Base-by-base conservation (phyloP, 64 coral and sea anemone species). In the Catalaphyllia jardinei region DNA sequence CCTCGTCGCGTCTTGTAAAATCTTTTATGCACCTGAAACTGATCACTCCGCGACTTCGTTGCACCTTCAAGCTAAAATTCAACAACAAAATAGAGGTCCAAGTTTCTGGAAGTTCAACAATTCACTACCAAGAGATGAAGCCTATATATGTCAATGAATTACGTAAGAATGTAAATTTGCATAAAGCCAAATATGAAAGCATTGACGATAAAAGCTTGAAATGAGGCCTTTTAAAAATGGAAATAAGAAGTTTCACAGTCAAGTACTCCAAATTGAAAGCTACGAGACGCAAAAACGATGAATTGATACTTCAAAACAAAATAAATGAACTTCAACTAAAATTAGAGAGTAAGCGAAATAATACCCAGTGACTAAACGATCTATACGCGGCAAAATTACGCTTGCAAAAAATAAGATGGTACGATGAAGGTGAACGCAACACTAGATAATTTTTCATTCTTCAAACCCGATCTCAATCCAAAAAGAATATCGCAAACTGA, bases 41-140 rank as follows among this genome's bases (percentile, higher is more conserved):
- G 78, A 80, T 57, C 78, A 80, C 51, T 80, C 78, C 4, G 78
- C 78, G 10, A 19, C 31, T 62, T 59, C 60, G 24, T 10, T 80
- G 10, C 51, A 80, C 13, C 50, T 80, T 59, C 24, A 57, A 59
- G 50, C 49, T 50, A 80, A 59, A 57, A 8, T 29, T 22, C 29
- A 59, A 59, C 14, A 59, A 11, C 22, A 80, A 62, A 19, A 74
- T 30, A 33, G 78, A 59, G 49, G 78, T 0, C 78, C 24, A 55
- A 19, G 78, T 55, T 80, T 79, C 54, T 51, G 77, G 39, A 42
- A 51, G 27, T 42, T 29, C 8, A 79, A 79, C 13, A 16, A 49
- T 27, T 60, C 29, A 2, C 78, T 81, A 29, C 42, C 18, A 10
- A 27, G 14, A 12, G 50, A 81, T 63, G 11, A 60, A 81, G 24